Evolutionary conservation across 2,797 vertebrate species (phyloP).

Genomic region (Thamnophis elegans): DNA sequence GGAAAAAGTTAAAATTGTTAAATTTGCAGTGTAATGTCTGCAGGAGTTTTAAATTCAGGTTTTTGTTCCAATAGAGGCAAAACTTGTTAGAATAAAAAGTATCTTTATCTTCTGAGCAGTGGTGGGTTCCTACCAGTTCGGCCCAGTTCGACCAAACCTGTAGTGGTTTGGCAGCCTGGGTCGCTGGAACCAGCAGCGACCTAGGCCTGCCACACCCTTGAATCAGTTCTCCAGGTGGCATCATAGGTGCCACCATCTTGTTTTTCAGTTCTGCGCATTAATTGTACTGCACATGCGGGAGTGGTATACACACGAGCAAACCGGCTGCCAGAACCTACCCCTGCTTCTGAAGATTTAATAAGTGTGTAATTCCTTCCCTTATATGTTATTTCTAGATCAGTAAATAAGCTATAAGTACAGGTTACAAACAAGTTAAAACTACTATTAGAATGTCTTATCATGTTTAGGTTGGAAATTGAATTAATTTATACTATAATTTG

Average conservation of each 20-base stretch:
- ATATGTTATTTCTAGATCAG: background rate
- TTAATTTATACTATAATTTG: background rate
- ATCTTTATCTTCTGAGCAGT: conserved; percentile 4
- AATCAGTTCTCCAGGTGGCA: too few species aligned
- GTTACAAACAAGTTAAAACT: background rate
- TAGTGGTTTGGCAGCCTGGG: too few species aligned
- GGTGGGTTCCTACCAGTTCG: too few species aligned
- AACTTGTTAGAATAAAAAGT: background rate
- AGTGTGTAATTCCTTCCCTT: background rate
- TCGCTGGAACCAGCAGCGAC: too few species aligned
- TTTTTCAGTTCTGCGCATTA: too few species aligned
- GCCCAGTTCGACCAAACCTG: too few species aligned
- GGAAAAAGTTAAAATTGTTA: background rate
- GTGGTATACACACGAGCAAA: too few species aligned
- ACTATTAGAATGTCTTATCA: background rate
- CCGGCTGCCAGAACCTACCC: too few species aligned
- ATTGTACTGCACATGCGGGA: too few species aligned
- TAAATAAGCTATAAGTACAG: background rate
- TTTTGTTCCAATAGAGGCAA: background rate
- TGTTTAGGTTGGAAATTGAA: background rate
- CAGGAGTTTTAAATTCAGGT: background rate
- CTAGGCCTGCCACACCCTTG: too few species aligned
- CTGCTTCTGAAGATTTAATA: background rate
- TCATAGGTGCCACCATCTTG: too few species aligned
- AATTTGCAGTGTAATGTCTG: background rate